Conservation (phyloP, 2,797 vertebrate genomes). For the Morelia viridis region DNA sequence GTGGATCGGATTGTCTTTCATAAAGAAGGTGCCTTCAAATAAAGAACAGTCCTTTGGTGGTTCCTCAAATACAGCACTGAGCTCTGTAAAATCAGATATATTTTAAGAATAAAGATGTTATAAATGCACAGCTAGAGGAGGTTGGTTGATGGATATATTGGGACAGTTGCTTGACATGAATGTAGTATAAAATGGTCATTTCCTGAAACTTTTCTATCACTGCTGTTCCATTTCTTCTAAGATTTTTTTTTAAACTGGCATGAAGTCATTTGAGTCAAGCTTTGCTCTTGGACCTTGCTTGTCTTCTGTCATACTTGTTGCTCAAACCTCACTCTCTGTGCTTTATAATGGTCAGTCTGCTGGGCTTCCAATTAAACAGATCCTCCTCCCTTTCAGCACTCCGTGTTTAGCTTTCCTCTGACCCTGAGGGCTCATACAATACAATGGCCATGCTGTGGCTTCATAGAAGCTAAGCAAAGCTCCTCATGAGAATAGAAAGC, state of each 20-base stretch:
- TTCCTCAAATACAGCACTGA: not conserved
- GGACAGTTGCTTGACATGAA: not conserved
- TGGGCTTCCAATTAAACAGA: not conserved
- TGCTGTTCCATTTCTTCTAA: not conserved
- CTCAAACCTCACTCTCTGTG: not conserved
- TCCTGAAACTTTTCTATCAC: not conserved
- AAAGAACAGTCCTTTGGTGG: not conserved
- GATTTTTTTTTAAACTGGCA: not conserved
- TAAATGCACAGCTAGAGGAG: not conserved
- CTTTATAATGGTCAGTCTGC: not conserved
- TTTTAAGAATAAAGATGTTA: not conserved
- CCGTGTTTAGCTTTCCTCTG: not conserved
- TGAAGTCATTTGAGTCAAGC: not conserved
- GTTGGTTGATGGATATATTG: not conserved
- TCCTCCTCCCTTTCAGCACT: not conserved
- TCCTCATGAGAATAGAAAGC: not conserved
- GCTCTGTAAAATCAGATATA: not conserved
- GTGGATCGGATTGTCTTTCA: not conserved
- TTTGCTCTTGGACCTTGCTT: not conserved
- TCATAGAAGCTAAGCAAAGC: constrained; percentile 17
- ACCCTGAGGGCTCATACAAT: not conserved
- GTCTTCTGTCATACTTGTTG: not conserved
- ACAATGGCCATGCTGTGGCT: constrained; percentile 14
- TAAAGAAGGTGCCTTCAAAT: not conserved
- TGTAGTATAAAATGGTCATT: not conserved